Evolutionary conservation across 1,140 invertebrate species (phyloP), one percentile per base, ranked within the genome.

Genomic region (Elymnias hypermnestra): DNA sequence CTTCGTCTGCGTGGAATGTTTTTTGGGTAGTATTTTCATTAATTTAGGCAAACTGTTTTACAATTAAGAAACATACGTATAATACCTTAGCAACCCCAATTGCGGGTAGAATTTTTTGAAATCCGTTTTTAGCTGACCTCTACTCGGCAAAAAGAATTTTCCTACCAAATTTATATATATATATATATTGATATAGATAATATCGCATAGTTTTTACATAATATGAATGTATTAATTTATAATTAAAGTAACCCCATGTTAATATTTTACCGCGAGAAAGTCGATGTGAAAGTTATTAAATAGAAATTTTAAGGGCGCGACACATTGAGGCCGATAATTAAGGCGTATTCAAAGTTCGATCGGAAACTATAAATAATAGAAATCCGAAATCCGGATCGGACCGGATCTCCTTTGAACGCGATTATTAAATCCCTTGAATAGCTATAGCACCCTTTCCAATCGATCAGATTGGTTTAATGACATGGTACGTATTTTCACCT

Each of bases 361-460:
- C 76, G 76, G 81, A 83, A 83, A 81, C 76, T 81, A 78, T 81
- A 81, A 82, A 84, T 82, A 84, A 83, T 77, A 75, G 71, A 77
- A 74, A 53, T 79, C 64, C 63, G 71, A 77, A 74, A 53, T 79
- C 64, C 63, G 63, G 64, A 72, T 66, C 64, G 61, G 61, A 76
- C 75, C 82, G 82, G 82, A 85, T 85, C 73, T 79, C 77, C 58
- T 69, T 84, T 84, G 76, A 82, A 48, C 57, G 45, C 48, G 63
- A 72, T 78, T 76, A 79, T 78, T 76, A 81, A 74, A 73, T 70
- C 74, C 58, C 59, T 61, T 63, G 51, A 59, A 65, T 53, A 59
- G 19, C n/a, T n/a, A 21, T 4, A 21, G 59, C 69, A 74, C 73
- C 78, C 75, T 72, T 79, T 73, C 66, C 66, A 52, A 81, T 82